Base-by-base conservation (phyloP, 2,113 vertebrate species). In the Ariopsis seemanni region DNA sequence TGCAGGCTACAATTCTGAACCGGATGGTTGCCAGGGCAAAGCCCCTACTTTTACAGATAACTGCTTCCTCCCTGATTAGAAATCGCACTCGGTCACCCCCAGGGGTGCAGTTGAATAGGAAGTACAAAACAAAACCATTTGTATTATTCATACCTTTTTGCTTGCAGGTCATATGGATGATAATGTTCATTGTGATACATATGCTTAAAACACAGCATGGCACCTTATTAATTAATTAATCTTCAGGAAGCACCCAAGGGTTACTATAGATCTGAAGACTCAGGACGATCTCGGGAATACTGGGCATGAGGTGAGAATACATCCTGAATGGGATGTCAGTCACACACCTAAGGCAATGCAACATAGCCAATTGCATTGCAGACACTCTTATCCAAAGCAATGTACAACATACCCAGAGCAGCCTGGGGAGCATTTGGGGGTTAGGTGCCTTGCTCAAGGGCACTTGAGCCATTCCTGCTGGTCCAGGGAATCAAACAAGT, bases 11-110 rank as follows among this genome's bases (percentile, higher is more conserved):
- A 78, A 7, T 63, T 52, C 63, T 20, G 5, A 85, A 50, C 71
- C 53, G 84, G 71, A 77, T 57, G 55, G 20, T 85, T 63, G 72
- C 72, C 72, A 63, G 34, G 25, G 58, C 48, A 50, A 52, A 77
- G 53, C 84, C 57, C 58, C 18, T 85, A 62, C 25, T 65, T 85
- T 30, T 57, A 72, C 72, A 62, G 57, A 75, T 60, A 58, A 15
- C 57, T 63, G 50, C 10, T 62, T 77, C 57, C 57, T 85, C 58
- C 67, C 83, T 84, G 50, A 72, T 77, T 83, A 52, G 50, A 62
- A 85, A 75, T 77, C 14, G 8, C 15, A 63, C 22, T 57, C 62
- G 22, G 34, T 83, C 2, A 14, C 22, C 18, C 30, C 81, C 20
- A 65, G 42, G 25, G 62, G 14, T 78, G 12, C 42, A 52, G 57